Evolutionary conservation across 2,888 invertebrate species (phyloP), one percentile per base, ranked within the genome.

Genomic region (Cephus runcator): DNA sequence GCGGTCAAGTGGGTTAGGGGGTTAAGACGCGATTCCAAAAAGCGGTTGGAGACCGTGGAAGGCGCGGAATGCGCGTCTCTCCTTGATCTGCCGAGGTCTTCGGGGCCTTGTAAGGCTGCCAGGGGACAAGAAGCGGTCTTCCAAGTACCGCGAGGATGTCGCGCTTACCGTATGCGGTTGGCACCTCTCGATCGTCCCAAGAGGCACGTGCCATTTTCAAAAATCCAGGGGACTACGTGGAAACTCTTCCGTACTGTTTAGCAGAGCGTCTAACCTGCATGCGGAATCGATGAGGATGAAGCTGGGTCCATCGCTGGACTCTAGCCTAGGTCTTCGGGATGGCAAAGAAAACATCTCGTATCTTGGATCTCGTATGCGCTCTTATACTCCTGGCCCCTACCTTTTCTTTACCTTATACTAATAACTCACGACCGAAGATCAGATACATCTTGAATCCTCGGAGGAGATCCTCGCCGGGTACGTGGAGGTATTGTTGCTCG

Each of bases 341-440:
- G 56, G 23, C 23, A 23, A 9, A 56, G 56, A 56, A 56, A 56
- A 23, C 56, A 56, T 12, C 40, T 23, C 56, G 56, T 56, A 56
- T 56, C 56, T 56, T 56, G 56, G 23, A 56, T 56, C 23, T 56
- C 56, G 56, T 56, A 23, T 23, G 56, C 9, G 56, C 56, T 56
- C 15, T 23, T 56, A 56, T 74, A n/a, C 12, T 75, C 75, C 15
- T 12, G 3, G 4, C 33, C 6, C 68, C 69, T 75, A n/a, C 31
- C 33, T 30, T 77, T 73, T 30, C 35, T 73, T 73, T 77, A 73
- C 23, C 36, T 31, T 83, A 83, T 81, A 80, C 83, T 85, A 84
- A 85, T 85, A 85, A 85, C 86, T 85, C 86, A 85, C 82, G 83
- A 80, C 82, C 80, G 76, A 86, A 81, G 83, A 85, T 85, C 86